phyloP scores from a whole-genome alignment of 2,797 vertebrate species.

The Pristis pectinata region DNA sequence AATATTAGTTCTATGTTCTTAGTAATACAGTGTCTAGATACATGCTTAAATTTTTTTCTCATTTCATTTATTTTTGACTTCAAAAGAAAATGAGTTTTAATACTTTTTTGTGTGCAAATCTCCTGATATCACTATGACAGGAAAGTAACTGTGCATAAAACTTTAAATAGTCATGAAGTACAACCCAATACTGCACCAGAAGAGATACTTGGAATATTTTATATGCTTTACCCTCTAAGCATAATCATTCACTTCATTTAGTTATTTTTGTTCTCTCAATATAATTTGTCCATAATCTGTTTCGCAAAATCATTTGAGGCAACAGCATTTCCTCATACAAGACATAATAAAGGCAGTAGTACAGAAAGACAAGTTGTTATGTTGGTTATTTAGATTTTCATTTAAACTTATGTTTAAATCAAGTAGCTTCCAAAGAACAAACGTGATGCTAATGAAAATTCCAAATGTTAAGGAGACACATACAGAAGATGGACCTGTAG shows the following conservation, averaged over 20 bases:
- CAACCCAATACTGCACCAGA: neutral
- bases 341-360: neutral
- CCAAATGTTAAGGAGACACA: conserved; percentile 44
- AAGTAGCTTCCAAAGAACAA: neutral
- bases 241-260: neutral
- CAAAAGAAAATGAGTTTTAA: neutral
- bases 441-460: neutral
- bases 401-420: neutral
- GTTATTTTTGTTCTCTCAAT: neutral
- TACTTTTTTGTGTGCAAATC: neutral
- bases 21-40: neutral
- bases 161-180: neutral
- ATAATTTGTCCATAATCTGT: neutral
- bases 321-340: neutral
- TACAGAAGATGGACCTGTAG: conserved; percentile 76
- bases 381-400: neutral
- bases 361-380: neutral
- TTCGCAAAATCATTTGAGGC: neutral
- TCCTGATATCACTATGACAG: neutral
- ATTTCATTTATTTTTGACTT: neutral
- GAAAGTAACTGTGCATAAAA: neutral
- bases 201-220: neutral
- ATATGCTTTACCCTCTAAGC: neutral
- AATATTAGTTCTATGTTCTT: neutral
- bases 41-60: neutral